Evolutionary conservation across 2,113 vertebrate species (phyloP), one percentile per base, ranked within the genome.

Genomic region (Thunnus maccoyii): DNA sequence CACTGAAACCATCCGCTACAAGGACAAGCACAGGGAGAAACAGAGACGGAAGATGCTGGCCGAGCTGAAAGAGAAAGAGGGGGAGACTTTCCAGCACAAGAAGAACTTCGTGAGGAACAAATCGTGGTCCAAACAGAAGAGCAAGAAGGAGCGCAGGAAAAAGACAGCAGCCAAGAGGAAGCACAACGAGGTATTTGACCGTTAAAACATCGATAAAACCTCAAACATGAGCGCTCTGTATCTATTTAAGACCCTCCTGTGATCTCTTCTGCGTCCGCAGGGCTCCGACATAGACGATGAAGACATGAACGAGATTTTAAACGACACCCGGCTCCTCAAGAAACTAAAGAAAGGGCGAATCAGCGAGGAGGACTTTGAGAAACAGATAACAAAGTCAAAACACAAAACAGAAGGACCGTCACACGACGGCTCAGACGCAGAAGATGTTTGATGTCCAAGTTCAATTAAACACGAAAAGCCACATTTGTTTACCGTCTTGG

Each of bases 51-150:
- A 97, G 76, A 91, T 94, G 74, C 78, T 99, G 52, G 94, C 93
- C 1, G 95, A 97, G 88, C 86, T 66, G 71, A 94, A 89, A 68
- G 94, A 90, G 30, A 88, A 85, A 13, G n/a, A 8, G 12, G 12
- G 9, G 6, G 36, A 77, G 70, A 36, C 73, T 0, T 41, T 17
- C 0, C 46, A 64, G 0, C 88, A 77, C 0, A 96, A 69, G 67
- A 97, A 74, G 84, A 95, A 86, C 72, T 95, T 95, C 1, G 6
- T 88, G 1, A 97, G 94, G 86, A 99, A 96, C 25, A 95, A 97
- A 81, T 72, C 97, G 20, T 99, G 98, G 98, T 99, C 98, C 3
- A 99, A 98, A 78, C 97, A 99, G 94, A 99, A 97, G 89, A 93
- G 81, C 72, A 99, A 91, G 83, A 97, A 93, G 91, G 96, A 97